phyloP scores from a whole-genome alignment of 2,113 vertebrate genomes.

The Aplodontia rufa region DNA sequence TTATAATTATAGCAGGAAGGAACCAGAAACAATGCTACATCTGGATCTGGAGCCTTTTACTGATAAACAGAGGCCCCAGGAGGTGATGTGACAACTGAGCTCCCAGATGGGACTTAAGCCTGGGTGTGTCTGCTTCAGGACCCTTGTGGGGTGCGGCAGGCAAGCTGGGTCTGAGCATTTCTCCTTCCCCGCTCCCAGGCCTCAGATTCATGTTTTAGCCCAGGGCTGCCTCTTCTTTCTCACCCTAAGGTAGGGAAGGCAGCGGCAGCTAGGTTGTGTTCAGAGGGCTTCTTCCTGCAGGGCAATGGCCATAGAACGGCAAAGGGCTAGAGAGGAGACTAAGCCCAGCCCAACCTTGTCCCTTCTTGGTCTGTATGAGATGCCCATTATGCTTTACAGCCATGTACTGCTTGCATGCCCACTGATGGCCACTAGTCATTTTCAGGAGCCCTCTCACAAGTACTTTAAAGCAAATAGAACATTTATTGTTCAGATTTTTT shows the following conservation, averaged over 20 bases:
- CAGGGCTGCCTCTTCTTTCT: background rate
- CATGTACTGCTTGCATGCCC: background rate
- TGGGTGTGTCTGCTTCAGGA: background rate
- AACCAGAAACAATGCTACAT: background rate
- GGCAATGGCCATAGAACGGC: background rate
- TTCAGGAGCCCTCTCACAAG: background rate
- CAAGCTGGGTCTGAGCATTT: background rate
- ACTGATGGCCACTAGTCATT: background rate
- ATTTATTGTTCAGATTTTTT: slow-evolving; percentile 78
- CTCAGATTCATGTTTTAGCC: background rate
- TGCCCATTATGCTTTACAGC: rapidly evolving
- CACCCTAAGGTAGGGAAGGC: background rate
- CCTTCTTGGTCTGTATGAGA: background rate
- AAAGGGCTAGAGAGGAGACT: background rate
- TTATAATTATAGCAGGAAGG: background rate
- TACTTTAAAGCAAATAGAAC: slow-evolving; percentile 79
- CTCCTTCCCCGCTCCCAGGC: rapidly evolving
- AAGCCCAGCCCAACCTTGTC: background rate
- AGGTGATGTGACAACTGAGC: background rate
- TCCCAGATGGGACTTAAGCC: background rate
- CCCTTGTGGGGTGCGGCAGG: background rate
- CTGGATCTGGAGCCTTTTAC: background rate
- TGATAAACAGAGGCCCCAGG: background rate
- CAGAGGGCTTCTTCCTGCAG: background rate
- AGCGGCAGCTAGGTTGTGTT: background rate